Base-by-base conservation (phyloP, 2,888 invertebrate genomes). In the Phytoseiulus persimilis region DNA sequence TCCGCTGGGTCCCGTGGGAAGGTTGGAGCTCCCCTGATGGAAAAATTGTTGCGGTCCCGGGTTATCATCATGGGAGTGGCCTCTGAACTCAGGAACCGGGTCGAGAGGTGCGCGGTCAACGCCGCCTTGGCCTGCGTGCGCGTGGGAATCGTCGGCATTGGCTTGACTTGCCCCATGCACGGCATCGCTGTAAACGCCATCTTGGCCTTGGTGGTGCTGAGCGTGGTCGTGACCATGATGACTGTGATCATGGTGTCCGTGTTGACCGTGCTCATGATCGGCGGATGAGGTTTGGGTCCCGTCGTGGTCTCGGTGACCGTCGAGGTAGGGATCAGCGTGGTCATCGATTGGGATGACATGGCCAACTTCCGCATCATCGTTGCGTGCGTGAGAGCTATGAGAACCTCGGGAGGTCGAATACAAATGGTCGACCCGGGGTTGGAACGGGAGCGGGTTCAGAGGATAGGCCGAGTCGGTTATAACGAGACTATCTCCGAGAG, bases 401-500 rank as follows among this genome's bases (percentile, higher is more conserved):
- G 65, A 28, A 65, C 28, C 2, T 14, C 18, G 65, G 2, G 65
- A 65, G 28, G 9, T 28, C 65, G 65, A 65, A 28, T 65, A 65
- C 11, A 65, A 65, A 28, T 65, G 14, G 1, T 65, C 65, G 65
- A 65, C 65, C 65, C 65, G 65, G 2, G 65, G 65, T 23, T 65
- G 65, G 65, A 65, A 65, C 5, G 65, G 2, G 65, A 65, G 65
- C 18, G 65, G 65, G 18, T 65, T 65, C 65, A 87, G 28, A 11
- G 87, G 87, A 32, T 87, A 87, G 87, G 87, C 32, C 2, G 87
- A 87, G 45, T 87, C 87, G 32, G 87, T 87, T 6, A 87, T 87
- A 9, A 87, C 87, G 32, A 87, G 87, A 31, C 87, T 87, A 32
- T 87, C 87, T 6, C 87, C 87, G 28, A 87, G 33, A n/a, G 87